These are phyloP conservation scores for Xenopus laevis DNA, from an alignment of 2,113 vertebrate species.

Conservation along the genomic window DNA sequence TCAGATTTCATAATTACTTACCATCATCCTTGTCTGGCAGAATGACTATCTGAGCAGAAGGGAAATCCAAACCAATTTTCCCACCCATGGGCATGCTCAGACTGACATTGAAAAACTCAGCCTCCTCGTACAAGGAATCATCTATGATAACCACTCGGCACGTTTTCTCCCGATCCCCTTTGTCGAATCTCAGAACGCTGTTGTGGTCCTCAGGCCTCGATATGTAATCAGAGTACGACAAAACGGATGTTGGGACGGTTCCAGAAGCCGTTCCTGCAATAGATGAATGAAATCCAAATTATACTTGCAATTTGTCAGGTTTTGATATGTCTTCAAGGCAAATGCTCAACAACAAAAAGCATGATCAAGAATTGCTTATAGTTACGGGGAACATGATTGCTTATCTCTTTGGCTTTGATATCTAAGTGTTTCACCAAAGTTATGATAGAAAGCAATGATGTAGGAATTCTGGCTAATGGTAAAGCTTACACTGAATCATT, in stretches of 20 bases:
- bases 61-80: conserved; percentile 72
- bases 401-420: too few relatives aligned
- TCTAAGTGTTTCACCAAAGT: too few relatives aligned
- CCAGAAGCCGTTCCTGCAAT: conserved; percentile 79
- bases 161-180: conserved; percentile 72
- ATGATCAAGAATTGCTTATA: background rate
- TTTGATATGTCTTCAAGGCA: conserved; percentile 19
- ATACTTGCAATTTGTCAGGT: conserved; percentile 14
- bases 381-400: too few relatives aligned
- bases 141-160: conserved; percentile 85
- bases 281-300: conserved; percentile 32
- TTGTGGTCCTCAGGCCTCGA: conserved; percentile 82
- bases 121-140: conserved; percentile 82
- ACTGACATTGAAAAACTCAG: conserved; percentile 81
- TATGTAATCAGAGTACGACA: conserved; percentile 93
- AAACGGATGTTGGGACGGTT: conserved; percentile 77
- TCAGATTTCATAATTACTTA: conserved; percentile 54
- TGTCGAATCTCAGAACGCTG: conserved; percentile 84
- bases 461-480: too few relatives aligned
- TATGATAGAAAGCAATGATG: too few relatives aligned
- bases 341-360: background rate
- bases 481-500: too few relatives aligned
- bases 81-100: conserved; percentile 86
- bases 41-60: conserved; percentile 70
- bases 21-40: conserved; percentile 80